Evolutionary conservation across 2,113 vertebrate species (phyloP).

Genomic region (Lepus americanus): DNA sequence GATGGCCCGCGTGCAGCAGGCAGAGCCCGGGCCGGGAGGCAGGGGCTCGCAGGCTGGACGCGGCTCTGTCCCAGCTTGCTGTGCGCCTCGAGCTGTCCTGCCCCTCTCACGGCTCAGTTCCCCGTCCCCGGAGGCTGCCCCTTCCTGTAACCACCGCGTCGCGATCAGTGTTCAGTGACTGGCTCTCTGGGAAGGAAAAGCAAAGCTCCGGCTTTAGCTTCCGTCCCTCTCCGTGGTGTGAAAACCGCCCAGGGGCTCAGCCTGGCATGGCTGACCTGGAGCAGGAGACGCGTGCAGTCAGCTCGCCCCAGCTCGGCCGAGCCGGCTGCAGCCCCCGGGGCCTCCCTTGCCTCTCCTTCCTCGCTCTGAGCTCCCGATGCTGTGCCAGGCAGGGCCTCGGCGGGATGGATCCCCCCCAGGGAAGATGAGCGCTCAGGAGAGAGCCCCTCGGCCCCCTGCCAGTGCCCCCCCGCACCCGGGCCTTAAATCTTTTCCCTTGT

Average conservation of each 20-base stretch:
- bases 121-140: neutral
- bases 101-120: neutral
- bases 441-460: neutral
- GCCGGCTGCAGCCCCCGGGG: neutral
- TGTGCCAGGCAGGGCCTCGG: neutral
- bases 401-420: neutral
- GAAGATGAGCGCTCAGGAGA: neutral
- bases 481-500: neutral
- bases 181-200: neutral
- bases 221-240: neutral
- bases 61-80: neutral
- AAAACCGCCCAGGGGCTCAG: neutral
- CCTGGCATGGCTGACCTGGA: neutral
- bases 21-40: neutral
- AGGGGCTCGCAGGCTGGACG: neutral
- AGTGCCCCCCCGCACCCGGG: neutral
- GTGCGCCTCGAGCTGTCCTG: neutral
- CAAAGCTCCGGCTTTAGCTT: neutral
- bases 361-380: neutral
- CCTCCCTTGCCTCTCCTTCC: neutral
- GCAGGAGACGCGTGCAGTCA: neutral
- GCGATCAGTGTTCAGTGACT: neutral
- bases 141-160: too few relatives aligned
- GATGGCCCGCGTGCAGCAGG: neutral
- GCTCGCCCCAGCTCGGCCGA: neutral